These are phyloP conservation scores for Polydesmus complanatus DNA, from an alignment of 2,888 invertebrate species.

Conservation along the genomic window DNA sequence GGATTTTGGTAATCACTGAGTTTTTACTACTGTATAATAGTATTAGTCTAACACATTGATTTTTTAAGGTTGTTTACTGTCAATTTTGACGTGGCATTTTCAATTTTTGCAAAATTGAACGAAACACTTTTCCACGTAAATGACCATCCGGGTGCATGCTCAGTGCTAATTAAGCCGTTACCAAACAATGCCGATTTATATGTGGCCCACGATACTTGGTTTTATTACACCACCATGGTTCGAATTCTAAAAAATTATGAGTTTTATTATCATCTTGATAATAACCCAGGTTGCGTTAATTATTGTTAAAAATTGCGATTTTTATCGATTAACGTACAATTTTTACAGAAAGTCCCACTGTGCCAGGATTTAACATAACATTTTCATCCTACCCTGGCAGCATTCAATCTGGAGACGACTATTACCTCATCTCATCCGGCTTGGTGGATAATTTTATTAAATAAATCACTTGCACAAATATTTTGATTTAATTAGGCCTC, in stretches of 20 bases:
- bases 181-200: conserved; percentile 45
- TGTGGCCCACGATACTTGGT: conserved; percentile 66
- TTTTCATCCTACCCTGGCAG: conserved; percentile 71
- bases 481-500: no score
- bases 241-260: conserved; percentile 70
- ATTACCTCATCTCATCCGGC: conserved; percentile 50
- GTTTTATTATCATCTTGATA: conserved; percentile 52
- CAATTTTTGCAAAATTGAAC: background rate
- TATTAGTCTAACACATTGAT: background rate
- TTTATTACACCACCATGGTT: conserved; percentile 59
- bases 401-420: background rate
- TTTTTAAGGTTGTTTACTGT: background rate
- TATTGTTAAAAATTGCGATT: background rate
- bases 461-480: no score
- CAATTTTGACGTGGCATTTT: background rate
- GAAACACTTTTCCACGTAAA: background rate
- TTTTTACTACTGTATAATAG: background rate
- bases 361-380: conserved; percentile 52
- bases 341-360: conserved; percentile 29
- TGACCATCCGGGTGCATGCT: conserved; percentile 42
- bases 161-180: conserved; percentile 49
- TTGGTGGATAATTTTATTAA: conserved; percentile 35
- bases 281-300: conserved; percentile 22
- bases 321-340: background rate
- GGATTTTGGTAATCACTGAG: background rate